Evolutionary conservation across 2,797 vertebrate species (phyloP).

Genomic region (Alosa sapidissima): DNA sequence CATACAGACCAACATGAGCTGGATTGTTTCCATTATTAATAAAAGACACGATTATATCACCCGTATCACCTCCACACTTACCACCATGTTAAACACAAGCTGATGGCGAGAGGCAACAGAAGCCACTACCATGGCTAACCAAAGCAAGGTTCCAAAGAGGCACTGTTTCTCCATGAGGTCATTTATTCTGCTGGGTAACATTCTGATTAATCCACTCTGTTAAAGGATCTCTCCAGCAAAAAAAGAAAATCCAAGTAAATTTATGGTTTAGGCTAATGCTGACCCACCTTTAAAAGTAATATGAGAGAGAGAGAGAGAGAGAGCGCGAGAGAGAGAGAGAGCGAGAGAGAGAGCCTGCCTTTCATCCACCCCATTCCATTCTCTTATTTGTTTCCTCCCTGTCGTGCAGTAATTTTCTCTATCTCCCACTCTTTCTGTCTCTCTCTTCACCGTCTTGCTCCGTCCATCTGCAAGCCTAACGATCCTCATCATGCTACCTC

Average conservation of each 20-base stretch:
- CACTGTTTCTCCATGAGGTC: not conserved
- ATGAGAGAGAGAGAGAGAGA: no score
- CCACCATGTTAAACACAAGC: not conserved
- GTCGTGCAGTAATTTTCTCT: constrained; percentile 30
- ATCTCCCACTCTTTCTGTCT: constrained; percentile 29
- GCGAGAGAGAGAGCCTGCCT: not conserved
- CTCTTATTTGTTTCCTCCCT: constrained; percentile 17
- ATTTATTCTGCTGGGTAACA: not conserved
- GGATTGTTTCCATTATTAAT: not conserved
- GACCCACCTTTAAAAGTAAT: not conserved
- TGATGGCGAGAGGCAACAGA: not conserved
- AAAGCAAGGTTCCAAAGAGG: not conserved
- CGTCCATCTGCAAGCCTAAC: not conserved
- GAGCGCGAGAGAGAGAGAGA: no score
- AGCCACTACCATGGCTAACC: not conserved
- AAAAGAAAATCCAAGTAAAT: not conserved
- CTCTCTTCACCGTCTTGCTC: constrained; percentile 39
- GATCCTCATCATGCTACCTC: not conserved
- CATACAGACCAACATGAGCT: not conserved
- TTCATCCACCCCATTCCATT: not conserved
- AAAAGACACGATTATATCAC: not conserved
- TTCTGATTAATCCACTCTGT: not conserved
- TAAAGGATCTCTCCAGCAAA: not conserved
- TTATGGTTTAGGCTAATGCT: not conserved
- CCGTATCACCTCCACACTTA: not conserved